These are phyloP conservation scores for Apotomis betuletana DNA, from an alignment of 2,888 invertebrate genomes.

Conservation along the genomic window DNA sequence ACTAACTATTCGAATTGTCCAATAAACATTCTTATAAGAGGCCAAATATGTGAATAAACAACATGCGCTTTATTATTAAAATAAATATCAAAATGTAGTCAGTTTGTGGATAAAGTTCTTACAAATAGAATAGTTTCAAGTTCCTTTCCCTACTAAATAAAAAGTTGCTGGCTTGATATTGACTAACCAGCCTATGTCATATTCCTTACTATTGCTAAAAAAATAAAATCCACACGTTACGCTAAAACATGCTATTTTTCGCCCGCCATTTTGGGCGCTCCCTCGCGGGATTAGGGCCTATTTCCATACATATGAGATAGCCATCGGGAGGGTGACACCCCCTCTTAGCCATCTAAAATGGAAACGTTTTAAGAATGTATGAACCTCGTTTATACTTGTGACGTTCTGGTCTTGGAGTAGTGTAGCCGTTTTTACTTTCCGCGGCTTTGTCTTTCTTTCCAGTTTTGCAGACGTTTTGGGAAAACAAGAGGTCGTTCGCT, in stretches of 20 bases:
- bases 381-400: slow-evolving; percentile 49
- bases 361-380: slow-evolving; percentile 52
- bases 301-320: slow-evolving; percentile 80
- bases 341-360: slow-evolving; percentile 45
- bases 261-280: slow-evolving; percentile 40
- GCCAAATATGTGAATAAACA: too few species aligned
- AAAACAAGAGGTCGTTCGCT: slow-evolving; percentile 25
- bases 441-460: slow-evolving; percentile 42
- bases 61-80: too few species aligned
- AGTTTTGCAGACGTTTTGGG: slow-evolving; percentile 39
- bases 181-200: slow-evolving; percentile 1
- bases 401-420: background rate
- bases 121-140: too few species aligned
- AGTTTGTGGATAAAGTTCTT: too few species aligned
- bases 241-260: slow-evolving; percentile 44
- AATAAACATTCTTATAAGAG: too few species aligned
- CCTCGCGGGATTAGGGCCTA: slow-evolving; percentile 49
- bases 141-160: background rate
- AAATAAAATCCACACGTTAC: slow-evolving; percentile 31
- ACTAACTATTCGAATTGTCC: too few species aligned
- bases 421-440: slow-evolving; percentile 32
- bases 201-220: slow-evolving; percentile 19
- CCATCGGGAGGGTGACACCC: slow-evolving; percentile 53
- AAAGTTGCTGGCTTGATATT: background rate
- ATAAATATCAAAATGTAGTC: too few species aligned